Base-by-base conservation (phyloP, 37 sponge, comb jelly and placozoan species). In the Axinella damicornis region DNA sequence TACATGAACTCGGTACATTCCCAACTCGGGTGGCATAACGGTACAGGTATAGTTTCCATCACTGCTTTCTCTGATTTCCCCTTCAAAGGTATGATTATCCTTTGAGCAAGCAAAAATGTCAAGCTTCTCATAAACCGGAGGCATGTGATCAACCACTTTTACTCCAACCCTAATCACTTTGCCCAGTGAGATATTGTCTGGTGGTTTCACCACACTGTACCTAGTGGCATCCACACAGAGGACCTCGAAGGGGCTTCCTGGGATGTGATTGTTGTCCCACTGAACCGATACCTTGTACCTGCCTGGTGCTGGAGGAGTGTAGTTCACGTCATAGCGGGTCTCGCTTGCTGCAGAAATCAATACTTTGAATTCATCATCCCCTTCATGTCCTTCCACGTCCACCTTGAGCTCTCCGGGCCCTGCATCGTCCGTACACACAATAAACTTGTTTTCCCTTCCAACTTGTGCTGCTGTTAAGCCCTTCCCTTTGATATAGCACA, bases 201-300 rank as follows among this genome's bases (percentile, higher is more conserved):
- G 83, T 21, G 66, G 74, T 22, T 73, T 74, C 22, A 18, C 36
- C 9, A 83, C 70, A 32, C 22, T 66, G 56, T 73, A 83, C 0
- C 73, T n/a, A 25, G 54, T 25, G 9, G 84, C 75, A 37, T 75
- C 35, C 14, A 37, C 39, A 39, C 71, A 80, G 32, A 55, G 57
- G 16, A 92, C 73, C 30, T 41, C 70, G 65, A 95, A 95, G 2
- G 96, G 96, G 53, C 86, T 84, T 2, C 93, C 93, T 2, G 97
- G 92, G 22, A 97, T 80, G 38, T 94, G 86, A 0, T 80, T 63
- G 2, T 83, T 87, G 38, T 87, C 82, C 97, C 97, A 97, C 39
- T 74, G 60, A 30, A 94, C 84, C 1, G 83, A 68, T 69, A 94
- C 89, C 32, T 74, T 73, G 73, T 94, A 97, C 25, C 74, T 83